These are phyloP conservation scores for Drosophila oshimai DNA, from an alignment of 1,140 invertebrate genomes.

Conservation along the genomic window DNA sequence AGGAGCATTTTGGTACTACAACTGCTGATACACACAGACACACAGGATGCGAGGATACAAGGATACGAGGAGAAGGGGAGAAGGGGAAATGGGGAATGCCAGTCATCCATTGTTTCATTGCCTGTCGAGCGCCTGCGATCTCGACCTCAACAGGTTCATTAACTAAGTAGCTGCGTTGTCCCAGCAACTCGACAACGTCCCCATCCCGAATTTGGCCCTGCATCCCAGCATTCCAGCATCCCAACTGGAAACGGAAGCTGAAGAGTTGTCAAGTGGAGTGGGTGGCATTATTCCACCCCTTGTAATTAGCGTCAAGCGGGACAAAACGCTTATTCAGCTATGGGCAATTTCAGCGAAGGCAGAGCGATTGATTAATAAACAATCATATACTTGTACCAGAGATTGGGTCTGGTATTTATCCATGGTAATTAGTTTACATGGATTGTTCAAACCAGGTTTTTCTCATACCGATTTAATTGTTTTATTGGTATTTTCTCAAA, in stretches of 20 bases:
- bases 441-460: too few species aligned
- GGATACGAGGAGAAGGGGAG: background rate
- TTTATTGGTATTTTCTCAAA: too few species aligned
- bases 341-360: conserved; percentile 8
- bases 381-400: background rate
- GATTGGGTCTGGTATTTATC: background rate
- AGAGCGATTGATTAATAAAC: background rate
- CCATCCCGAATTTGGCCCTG: conserved; percentile 11
- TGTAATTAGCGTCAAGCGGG: conserved; percentile 46
- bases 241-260: conserved; percentile 4
- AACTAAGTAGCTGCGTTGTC: conserved; percentile 68
- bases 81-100: conserved; percentile 1
- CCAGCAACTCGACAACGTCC: conserved; percentile 45
- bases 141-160: conserved; percentile 78
- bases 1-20: conserved; percentile 36
- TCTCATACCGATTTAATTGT: too few species aligned
- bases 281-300: conserved; percentile 3
- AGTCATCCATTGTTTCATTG: conserved; percentile 30
- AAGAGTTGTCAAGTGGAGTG: background rate
- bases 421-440: background rate
- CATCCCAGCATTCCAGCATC: conserved; percentile 26
- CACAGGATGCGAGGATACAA: too few species aligned
- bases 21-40: conserved; percentile 35
- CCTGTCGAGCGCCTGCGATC: conserved; percentile 25
- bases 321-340: conserved; percentile 40